phyloP scores from a whole-genome alignment of 2,113 vertebrate species.

The Numida meleagris region DNA sequence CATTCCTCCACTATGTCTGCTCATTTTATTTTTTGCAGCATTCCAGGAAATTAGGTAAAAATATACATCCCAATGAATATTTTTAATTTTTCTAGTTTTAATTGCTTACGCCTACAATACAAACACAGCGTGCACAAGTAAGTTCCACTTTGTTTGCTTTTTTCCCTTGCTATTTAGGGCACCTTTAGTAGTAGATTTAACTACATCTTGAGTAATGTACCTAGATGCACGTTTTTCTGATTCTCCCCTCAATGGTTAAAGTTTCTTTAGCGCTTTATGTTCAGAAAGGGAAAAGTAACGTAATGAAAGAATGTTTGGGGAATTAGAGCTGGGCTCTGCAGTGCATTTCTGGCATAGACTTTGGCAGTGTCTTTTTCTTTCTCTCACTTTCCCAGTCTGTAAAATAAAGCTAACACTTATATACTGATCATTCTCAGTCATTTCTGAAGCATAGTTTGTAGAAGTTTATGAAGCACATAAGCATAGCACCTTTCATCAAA shows the following conservation, averaged over 20 bases:
- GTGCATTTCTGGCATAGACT: constrained; percentile 12
- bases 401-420: background rate
- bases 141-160: background rate
- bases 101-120: constrained; percentile 22
- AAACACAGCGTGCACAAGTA: background rate
- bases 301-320: constrained; percentile 35
- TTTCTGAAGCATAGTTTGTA: background rate
- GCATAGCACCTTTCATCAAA: background rate
- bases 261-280: constrained; percentile 17
- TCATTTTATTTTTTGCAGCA: constrained; percentile 65
- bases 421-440: background rate
- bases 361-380: constrained; percentile 24
- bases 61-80: background rate
- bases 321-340: constrained; percentile 38
- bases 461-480: background rate
- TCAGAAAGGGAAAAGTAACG: background rate
- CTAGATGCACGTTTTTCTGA: background rate
- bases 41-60: constrained; percentile 72
- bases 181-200: background rate
- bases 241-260: constrained; percentile 29
- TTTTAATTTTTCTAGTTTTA: constrained; percentile 51
- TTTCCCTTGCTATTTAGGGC: background rate
- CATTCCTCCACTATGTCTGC: constrained; percentile 57
- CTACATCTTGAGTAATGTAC: background rate
- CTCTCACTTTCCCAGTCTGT: constrained; percentile 21